Percentiles rank a stretch among this genome's conserved stretches.
Conservation (phyloP, 2,888 invertebrate species). For the Fragum fragum region DNA sequence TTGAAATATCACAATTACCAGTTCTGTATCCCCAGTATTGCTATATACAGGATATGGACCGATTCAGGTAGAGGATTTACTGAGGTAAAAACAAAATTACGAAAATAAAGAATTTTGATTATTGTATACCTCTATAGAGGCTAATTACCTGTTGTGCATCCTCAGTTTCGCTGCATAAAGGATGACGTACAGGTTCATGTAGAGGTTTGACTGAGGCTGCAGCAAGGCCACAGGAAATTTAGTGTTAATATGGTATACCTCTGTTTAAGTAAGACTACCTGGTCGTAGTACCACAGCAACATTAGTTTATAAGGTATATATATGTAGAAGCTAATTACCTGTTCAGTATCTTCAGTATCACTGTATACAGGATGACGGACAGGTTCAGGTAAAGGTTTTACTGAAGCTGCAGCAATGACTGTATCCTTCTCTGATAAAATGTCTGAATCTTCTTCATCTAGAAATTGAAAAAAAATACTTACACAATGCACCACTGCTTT, state of each 20-base stretch:
- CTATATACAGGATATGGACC: neutral
- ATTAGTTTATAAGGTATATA: no score
- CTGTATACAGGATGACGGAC: slow-evolving; percentile 8
- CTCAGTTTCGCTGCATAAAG: slow-evolving; percentile 10
- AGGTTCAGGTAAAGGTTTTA: slow-evolving; percentile 16
- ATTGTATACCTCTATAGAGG: no score
- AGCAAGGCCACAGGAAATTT: no score
- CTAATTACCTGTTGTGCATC: slow-evolving; percentile 20
- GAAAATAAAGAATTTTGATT: no score
- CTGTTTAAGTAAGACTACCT: no score
- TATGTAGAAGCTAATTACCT: neutral
- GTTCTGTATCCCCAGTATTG: slow-evolving; percentile 14
- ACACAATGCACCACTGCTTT: no score
- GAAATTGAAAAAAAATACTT: neutral
- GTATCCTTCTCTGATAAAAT: slow-evolving; percentile 70
- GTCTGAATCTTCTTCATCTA: slow-evolving; percentile 19
- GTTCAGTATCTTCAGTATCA: slow-evolving; percentile 24
- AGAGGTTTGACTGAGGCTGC: slow-evolving; percentile 33
- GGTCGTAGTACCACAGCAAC: no score
- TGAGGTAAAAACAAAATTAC: slow-evolving; percentile 50
- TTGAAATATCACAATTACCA: neutral
- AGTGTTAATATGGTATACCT: no score
- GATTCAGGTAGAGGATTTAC: slow-evolving; percentile 14
- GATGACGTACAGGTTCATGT: slow-evolving; percentile 14
- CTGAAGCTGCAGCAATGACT: slow-evolving; percentile 53